Conservation (phyloP, 2,888 invertebrate species). For the Cecidostiba fungosa region DNA sequence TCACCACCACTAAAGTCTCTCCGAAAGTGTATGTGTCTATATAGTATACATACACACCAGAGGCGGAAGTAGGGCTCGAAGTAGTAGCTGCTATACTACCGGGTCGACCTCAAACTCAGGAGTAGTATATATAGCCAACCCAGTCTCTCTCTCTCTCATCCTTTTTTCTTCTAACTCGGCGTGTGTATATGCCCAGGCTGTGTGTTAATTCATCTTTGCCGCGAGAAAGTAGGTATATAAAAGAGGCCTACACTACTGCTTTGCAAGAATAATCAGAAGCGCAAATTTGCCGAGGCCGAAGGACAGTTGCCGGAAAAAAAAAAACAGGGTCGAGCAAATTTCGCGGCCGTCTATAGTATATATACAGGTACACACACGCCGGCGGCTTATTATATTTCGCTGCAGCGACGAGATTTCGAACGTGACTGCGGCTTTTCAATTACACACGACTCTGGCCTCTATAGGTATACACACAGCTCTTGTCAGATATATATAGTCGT, state of each 20-base stretch:
- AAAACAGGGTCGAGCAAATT: conserved; percentile 14
- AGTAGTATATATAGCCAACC: background rate
- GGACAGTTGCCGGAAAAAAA: background rate
- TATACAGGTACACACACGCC: background rate
- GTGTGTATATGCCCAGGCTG: background rate
- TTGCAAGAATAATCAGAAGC: background rate
- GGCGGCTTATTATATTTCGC: background rate
- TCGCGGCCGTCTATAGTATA: background rate
- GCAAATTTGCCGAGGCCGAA: conserved; percentile 15
- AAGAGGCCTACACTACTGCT: no score
- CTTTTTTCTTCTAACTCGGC: background rate
- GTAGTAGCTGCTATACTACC: background rate
- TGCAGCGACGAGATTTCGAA: conserved; percentile 6
- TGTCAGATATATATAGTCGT: no score
- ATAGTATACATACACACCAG: background rate
- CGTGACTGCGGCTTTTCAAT: background rate
- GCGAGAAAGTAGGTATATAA: background rate
- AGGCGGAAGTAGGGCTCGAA: conserved; percentile 20
- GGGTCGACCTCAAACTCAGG: conserved; percentile 9
- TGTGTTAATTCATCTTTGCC: background rate
- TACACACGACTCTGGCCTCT: background rate
- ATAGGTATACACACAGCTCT: no score
- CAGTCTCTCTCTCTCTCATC: background rate
- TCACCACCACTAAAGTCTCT: background rate
- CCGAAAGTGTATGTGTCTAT: background rate